Percentiles rank a stretch among this genome's conserved stretches.
Evolutionary conservation across 2,888 invertebrate species (phyloP).

Genomic region (Ormyrus thymus): DNA sequence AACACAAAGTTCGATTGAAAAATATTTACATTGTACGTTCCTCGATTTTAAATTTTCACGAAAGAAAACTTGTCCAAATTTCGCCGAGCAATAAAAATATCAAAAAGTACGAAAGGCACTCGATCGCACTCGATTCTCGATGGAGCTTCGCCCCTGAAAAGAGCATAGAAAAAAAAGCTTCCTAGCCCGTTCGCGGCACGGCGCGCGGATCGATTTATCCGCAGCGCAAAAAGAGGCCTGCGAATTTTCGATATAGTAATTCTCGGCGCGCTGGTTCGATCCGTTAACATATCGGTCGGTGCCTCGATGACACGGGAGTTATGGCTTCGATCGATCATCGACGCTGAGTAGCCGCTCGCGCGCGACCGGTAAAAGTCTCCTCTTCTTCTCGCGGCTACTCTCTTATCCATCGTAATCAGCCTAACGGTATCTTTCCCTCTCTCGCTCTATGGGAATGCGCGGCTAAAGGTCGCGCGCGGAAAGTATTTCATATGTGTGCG

Average conservation of each 20-base stretch:
- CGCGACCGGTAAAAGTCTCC: slow-evolving; percentile 30
- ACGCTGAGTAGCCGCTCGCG: background rate
- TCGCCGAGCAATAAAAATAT: too few relatives aligned
- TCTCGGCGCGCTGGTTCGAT: background rate
- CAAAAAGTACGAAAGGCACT: too few relatives aligned
- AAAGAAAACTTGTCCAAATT: background rate
- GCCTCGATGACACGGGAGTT: slow-evolving; percentile 48
- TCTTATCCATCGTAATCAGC: slow-evolving; percentile 52
- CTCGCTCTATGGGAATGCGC: slow-evolving; percentile 40
- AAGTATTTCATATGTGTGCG: slow-evolving; percentile 30
- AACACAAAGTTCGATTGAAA: too few relatives aligned
- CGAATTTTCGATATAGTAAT: slow-evolving; percentile 20
- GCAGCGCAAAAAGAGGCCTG: background rate
- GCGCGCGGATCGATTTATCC: background rate
- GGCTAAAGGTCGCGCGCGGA: slow-evolving; percentile 48
- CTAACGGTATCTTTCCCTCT: slow-evolving; percentile 49
- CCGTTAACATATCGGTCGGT: slow-evolving; percentile 24
- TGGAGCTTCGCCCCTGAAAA: too few relatives aligned
- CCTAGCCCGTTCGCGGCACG: too few relatives aligned
- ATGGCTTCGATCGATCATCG: slow-evolving; percentile 51
- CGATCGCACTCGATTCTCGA: too few relatives aligned
- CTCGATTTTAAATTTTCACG: too few relatives aligned
- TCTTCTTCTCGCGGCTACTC: background rate
- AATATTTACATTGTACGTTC: too few relatives aligned
- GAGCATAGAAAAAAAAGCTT: too few relatives aligned